Conservation (phyloP, 2,113 vertebrate genomes). For the Pagrus major region DNA sequence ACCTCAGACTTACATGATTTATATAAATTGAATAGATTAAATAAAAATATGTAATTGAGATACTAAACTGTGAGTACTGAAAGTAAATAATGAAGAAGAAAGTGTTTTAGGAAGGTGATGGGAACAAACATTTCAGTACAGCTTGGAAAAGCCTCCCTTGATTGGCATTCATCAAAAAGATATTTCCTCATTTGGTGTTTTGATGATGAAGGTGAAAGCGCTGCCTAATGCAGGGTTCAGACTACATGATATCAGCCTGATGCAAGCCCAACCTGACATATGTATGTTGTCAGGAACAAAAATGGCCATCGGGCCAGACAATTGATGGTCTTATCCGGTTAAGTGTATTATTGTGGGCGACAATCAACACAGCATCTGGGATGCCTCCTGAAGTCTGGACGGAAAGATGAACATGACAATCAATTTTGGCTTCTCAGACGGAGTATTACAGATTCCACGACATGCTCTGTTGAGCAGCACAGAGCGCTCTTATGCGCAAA, state of each 20-base stretch:
- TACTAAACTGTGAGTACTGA: not conserved
- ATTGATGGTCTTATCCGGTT: not conserved
- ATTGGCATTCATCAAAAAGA: not conserved
- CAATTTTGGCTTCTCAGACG: too few species aligned
- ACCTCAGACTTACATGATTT: not conserved
- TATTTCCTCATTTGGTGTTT: not conserved
- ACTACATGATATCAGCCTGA: not conserved
- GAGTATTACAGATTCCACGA: too few species aligned
- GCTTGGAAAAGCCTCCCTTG: too few species aligned
- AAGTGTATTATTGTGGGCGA: not conserved
- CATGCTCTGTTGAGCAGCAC: too few species aligned
- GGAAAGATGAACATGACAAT: not conserved
- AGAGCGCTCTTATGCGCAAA: too few species aligned
- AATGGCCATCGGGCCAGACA: not conserved
- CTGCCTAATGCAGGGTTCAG: not conserved
- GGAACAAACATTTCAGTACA: too few species aligned
- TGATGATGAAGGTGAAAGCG: not conserved
- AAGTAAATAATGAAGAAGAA: not conserved
- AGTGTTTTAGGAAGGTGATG: not conserved
- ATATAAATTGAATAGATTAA: not conserved
- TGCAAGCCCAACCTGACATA: not conserved
- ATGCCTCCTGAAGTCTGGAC: not conserved
- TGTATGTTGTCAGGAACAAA: too few species aligned
- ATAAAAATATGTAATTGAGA: not conserved
- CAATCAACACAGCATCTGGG: not conserved